Base-by-base conservation (phyloP, 2,888 invertebrate species). In the Uropetala carovei region DNA sequence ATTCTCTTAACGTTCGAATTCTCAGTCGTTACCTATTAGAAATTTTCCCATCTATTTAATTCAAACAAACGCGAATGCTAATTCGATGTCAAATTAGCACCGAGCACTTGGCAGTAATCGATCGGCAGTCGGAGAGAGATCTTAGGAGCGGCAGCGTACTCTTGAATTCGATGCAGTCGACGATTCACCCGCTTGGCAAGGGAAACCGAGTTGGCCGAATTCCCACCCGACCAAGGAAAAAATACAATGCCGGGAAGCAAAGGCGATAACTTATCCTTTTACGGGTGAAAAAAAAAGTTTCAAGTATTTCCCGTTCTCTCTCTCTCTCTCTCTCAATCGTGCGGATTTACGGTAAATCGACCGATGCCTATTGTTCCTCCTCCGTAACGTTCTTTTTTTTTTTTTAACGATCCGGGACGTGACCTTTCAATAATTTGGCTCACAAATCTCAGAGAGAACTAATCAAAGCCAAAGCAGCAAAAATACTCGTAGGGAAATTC, bases 101-200 rank as follows among this genome's bases (percentile, higher is more conserved):
- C 5, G 5, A 43, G 43, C 5, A 43, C 43, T 43, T 43, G 43
- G 43, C 43, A 43, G 43, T 43, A 75, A 75, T 22, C 22, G 75
- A 75, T 27, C 27, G 75, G 75, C 68, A n/a, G 9, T 9, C 22
- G 22, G 75, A 22, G 22, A 22, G 22, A 75, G 75, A 27, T 18
- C 22, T 27, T 75, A 13, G 75, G 27, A 75, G 22, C 75, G 27
- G 27, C 75, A 22, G 27, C 22, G 75, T 22, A 22, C 75, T 75
- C 13, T 13, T 22, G 75, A 75, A 75, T 75, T 75, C 75, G 75
- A 27, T 75, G 75, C 75, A 75, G 43, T n/a, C n/a, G 75, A 27
- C 75, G 22, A 10, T 68, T 68, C 68, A 75, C 27, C 75, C 75
- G 10, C 75, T 75, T 75, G 75, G 75, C 75, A 27, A 75, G 75